phyloP scores from a whole-genome alignment of 2,113 vertebrate species.

The Zingel zingel region DNA sequence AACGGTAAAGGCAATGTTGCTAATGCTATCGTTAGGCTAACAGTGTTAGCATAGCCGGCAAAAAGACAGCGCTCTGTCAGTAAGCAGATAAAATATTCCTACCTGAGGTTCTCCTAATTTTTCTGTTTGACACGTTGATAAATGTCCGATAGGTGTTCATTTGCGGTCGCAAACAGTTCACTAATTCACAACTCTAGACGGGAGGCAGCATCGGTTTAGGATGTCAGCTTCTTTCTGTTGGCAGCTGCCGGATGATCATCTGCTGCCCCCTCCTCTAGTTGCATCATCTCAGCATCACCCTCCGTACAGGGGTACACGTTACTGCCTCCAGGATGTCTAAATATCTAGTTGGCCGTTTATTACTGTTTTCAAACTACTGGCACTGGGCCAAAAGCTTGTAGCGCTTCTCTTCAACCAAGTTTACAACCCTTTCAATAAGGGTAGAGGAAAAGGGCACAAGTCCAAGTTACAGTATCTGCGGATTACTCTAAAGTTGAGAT shows the following conservation, averaged over 20 bases:
- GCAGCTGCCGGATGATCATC: constrained; percentile 65
- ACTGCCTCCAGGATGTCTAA: background rate
- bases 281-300: constrained; percentile 76
- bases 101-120: constrained; percentile 50
- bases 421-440: background rate
- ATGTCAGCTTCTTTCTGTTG: constrained; percentile 50
- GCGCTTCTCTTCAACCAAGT: background rate
- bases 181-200: constrained; percentile 7
- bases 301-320: background rate
- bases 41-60: constrained; percentile 69
- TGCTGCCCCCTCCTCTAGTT: constrained; percentile 71
- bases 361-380: background rate
- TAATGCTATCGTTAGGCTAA: constrained; percentile 70
- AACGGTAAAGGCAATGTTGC: constrained; percentile 24
- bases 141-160: constrained; percentile 37
- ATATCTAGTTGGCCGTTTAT: background rate
- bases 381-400: background rate
- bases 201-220: constrained; percentile 63
- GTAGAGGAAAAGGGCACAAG: background rate
- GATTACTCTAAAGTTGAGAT: background rate
- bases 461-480: background rate
- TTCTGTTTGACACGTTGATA: background rate
- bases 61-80: constrained; percentile 33
- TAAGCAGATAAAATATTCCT: constrained; percentile 20
- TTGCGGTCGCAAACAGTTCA: background rate